Evolutionary conservation across 2,888 invertebrate genomes (phyloP).

Genomic region (Sialis lutaria): DNA sequence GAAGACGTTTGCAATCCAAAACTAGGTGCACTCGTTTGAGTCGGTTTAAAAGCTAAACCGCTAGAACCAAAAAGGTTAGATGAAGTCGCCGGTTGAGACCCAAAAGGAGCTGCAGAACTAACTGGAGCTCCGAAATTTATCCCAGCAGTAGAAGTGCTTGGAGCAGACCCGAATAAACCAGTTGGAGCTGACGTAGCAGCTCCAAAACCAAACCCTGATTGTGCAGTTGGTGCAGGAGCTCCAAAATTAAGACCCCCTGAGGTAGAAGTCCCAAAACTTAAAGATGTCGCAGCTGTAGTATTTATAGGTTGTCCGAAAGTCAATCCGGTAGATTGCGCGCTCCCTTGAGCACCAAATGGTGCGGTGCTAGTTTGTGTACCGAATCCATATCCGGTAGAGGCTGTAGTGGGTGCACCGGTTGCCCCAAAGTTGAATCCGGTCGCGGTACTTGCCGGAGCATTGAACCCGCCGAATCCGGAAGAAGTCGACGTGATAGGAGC

Average conservation of each 20-base stretch:
- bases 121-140: background rate
- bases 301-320: constrained; percentile 7
- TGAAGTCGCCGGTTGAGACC: too few relatives aligned
- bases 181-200: constrained; percentile 8
- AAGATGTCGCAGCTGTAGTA: background rate
- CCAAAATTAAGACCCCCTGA: constrained; percentile 25
- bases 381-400: constrained; percentile 9
- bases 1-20: constrained; percentile 5
- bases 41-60: too few relatives aligned
- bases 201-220: constrained; percentile 9
- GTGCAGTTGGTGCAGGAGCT: constrained; percentile 9
- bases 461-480: background rate
- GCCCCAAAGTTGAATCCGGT: constrained; percentile 14
- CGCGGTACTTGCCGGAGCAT: background rate
- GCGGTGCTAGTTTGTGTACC: constrained; percentile 8
- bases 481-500: constrained; percentile 1
- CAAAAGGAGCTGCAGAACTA: background rate
- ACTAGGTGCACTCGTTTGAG: background rate
- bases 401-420: constrained; percentile 9
- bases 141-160: background rate
- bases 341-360: background rate
- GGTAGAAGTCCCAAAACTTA: constrained; percentile 6
- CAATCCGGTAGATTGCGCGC: constrained; percentile 4
- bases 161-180: background rate
- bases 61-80: too few relatives aligned